Conservation (phyloP, 2,113 vertebrate genomes). For the Hassar affinis region DNA sequence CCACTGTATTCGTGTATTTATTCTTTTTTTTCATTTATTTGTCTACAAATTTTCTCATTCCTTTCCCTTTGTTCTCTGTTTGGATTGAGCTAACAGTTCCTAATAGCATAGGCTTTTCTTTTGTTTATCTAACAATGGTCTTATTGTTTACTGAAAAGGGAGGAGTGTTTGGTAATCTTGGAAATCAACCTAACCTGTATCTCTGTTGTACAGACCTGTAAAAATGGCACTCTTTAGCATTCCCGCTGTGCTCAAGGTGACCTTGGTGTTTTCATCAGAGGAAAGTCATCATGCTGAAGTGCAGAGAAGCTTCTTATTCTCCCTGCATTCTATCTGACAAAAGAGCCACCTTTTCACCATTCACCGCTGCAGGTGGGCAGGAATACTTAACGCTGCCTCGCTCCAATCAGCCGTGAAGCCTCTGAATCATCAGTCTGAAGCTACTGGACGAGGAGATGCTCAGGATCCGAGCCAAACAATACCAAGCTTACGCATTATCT, state of each 20-base stretch:
- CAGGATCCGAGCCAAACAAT: slow-evolving; percentile 19
- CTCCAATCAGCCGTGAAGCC: slow-evolving; percentile 30
- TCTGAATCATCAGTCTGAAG: slow-evolving; percentile 35
- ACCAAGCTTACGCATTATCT: not conserved
- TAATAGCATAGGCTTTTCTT: not conserved
- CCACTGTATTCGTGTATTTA: too few relatives aligned
- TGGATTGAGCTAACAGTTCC: not conserved
- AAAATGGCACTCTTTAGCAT: not conserved
- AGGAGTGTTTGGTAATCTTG: not conserved
- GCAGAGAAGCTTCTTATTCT: not conserved
- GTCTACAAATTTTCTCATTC: not conserved
- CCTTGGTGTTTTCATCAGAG: slow-evolving; percentile 16
- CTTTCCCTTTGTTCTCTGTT: not conserved
- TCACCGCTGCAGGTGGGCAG: not conserved
- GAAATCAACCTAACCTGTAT: not conserved
- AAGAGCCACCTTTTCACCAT: not conserved
- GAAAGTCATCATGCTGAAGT: slow-evolving; percentile 25
- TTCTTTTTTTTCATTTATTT: not conserved
- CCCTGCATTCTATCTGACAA: not conserved
- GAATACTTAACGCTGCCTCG: slow-evolving; percentile 8
- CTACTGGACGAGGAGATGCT: slow-evolving; percentile 21
- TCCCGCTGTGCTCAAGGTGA: not conserved
- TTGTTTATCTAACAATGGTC: not conserved
- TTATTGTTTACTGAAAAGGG: not conserved
- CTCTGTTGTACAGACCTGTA: not conserved